These are phyloP conservation scores for Chelidonichthys spinosus DNA, from an alignment of 2,797 vertebrate genomes.

Conservation along the genomic window DNA sequence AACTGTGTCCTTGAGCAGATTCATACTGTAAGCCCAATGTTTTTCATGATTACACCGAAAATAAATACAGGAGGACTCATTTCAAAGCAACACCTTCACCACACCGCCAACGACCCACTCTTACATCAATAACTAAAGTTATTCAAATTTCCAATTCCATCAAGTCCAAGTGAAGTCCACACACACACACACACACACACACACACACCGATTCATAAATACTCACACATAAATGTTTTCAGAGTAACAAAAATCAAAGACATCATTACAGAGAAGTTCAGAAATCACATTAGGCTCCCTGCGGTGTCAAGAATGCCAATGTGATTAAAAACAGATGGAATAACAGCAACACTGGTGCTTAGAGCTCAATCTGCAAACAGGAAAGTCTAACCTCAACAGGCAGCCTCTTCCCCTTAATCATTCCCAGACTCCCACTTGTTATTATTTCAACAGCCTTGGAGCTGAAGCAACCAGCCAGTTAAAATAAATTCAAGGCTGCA, in stretches of 20 bases:
- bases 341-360: conserved; percentile 86
- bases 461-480: conserved; percentile 77
- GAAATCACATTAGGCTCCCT: conserved; percentile 85
- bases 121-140: conserved; percentile 1
- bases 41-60: conserved; percentile 9
- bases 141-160: conserved; percentile 17
- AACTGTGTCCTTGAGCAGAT: conserved; percentile 36
- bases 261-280: conserved; percentile 81
- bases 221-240: conserved; percentile 59
- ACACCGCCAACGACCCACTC: conserved; percentile 21
- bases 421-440: conserved; percentile 90
- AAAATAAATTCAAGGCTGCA: conserved; percentile 77
- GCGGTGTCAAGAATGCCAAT: conserved; percentile 87
- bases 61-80: conserved; percentile 3
- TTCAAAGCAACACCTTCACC: not conserved
- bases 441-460: conserved; percentile 84
- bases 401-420: conserved; percentile 88
- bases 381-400: conserved; percentile 90
- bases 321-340: conserved; percentile 94
- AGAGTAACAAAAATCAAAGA: conserved; percentile 82
- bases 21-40: conserved; percentile 1
- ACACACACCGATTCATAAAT: conserved; percentile 27
- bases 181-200: not conserved
- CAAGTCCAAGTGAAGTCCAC: conserved; percentile 16
- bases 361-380: conserved; percentile 92